Evolutionary conservation across 2,888 invertebrate species (phyloP), one percentile per base, ranked within the genome.

Genomic region (Agrochola macilenta): DNA sequence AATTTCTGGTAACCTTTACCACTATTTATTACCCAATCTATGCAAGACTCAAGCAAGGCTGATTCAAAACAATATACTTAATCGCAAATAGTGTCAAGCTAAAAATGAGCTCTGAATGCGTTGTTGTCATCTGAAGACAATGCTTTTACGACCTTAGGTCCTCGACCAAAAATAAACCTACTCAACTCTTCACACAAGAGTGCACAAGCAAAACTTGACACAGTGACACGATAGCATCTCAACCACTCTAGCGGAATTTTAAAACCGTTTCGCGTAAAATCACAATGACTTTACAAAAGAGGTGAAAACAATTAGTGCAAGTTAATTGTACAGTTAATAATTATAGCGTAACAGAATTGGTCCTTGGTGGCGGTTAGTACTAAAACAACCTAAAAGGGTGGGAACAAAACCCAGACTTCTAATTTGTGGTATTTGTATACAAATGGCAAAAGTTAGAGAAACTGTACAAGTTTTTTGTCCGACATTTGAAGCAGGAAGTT

Each of bases 131-230:
- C 4, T 4, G 1, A 60, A 84, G 68, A 80, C 69, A 70, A 80
- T 39, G 30, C 58, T n/a, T 61, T 8, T 46, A 39, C 9, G 54
- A 39, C 30, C 46, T 64, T 39, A 39, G 23, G 35, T 78, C 26
- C 49, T 84, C 71, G 26, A 57, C 75, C 70, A 71, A 81, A 81
- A 81, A 82, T 75, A 82, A 81, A 14, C 74, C 54, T 54, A 35
- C 65, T 84, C 23, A 14, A 57, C 63, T 49, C 54, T n/a, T 54
- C 12, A 20, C 23, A 46, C 30, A 52, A 84, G 54, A 58, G 49
- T 14, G 66, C 7, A 57, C 68, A 77, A 71, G 71, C 58, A 30
- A 64, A 80, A 66, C 82, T 82, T 84, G 81, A 84, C 81, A 81
- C 71, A 69, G 71, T 76, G 64, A 82, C 71, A 76, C 81, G 35